These are phyloP conservation scores for Mayetiola destructor DNA, from an alignment of 2,888 invertebrate genomes.

Conservation along the genomic window DNA sequence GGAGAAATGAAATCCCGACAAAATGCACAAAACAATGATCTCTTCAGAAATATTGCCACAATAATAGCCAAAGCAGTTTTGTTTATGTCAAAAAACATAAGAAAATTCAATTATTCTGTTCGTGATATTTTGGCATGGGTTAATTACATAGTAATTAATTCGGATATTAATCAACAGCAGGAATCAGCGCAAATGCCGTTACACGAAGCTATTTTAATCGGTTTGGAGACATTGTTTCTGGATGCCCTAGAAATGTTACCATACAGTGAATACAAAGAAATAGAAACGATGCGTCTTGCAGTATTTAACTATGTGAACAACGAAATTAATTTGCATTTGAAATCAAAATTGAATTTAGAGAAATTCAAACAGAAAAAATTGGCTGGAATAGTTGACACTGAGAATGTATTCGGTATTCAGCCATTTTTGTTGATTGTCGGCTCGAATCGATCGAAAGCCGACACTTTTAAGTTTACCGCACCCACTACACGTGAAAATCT, in stretches of 20 bases:
- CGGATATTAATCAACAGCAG: slow-evolving; percentile 31
- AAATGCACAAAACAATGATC: slow-evolving; percentile 34
- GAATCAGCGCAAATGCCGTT: slow-evolving; percentile 26
- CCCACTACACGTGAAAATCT: slow-evolving; percentile 71
- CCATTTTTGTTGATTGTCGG: slow-evolving; percentile 50
- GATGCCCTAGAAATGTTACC: slow-evolving; percentile 78
- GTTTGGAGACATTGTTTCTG: slow-evolving; percentile 78
- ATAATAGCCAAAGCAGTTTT: slow-evolving; percentile 67
- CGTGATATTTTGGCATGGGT: slow-evolving; percentile 90
- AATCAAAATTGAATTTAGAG: slow-evolving; percentile 30
- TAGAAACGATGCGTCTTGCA: slow-evolving; percentile 38
- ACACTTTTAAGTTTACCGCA: slow-evolving; percentile 55
- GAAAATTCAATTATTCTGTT: slow-evolving; percentile 70
- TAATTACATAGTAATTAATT: slow-evolving; percentile 52
- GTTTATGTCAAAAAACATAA: slow-evolving; percentile 61
- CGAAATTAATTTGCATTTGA: slow-evolving; percentile 38
- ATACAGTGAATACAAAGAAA: slow-evolving; percentile 44
- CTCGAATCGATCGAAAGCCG: not conserved
- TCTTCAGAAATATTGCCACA: slow-evolving; percentile 45
- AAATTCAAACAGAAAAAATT: slow-evolving; percentile 33
- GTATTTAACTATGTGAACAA: slow-evolving; percentile 36
- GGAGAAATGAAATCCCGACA: slow-evolving; percentile 40
- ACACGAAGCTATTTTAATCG: slow-evolving; percentile 67
- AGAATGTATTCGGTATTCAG: slow-evolving; percentile 48
- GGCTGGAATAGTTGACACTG: slow-evolving; percentile 21